Conservation (phyloP, 2,113 vertebrate species). For the Lampris megalopsis region DNA sequence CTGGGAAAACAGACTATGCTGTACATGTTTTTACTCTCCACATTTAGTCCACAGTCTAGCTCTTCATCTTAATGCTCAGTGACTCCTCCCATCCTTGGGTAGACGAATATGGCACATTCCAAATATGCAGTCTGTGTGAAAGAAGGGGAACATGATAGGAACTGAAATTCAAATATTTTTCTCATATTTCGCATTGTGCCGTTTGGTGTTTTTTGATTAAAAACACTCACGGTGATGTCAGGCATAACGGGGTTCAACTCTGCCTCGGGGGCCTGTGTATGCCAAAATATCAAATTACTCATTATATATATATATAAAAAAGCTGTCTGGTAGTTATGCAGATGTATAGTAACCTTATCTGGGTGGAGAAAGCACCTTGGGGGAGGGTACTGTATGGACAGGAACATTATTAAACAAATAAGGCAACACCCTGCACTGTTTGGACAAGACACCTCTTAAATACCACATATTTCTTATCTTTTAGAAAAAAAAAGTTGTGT, state of each 20-base stretch:
- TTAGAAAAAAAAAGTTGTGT: slow-evolving; percentile 14
- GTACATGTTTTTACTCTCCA: slow-evolving; percentile 17
- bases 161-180: slow-evolving; percentile 72
- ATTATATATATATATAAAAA: slow-evolving; percentile 60
- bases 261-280: slow-evolving; percentile 23
- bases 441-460: slow-evolving; percentile 25
- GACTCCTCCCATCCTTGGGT: slow-evolving; percentile 67
- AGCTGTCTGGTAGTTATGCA: slow-evolving; percentile 63
- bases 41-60: slow-evolving; percentile 27
- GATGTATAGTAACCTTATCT: slow-evolving; percentile 71
- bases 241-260: slow-evolving; percentile 42
- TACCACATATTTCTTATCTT: slow-evolving; percentile 3
- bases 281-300: slow-evolving; percentile 72
- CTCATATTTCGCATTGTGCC: slow-evolving; percentile 59
- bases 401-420: slow-evolving; percentile 28
- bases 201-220: slow-evolving; percentile 81
- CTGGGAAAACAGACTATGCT: slow-evolving; percentile 33
- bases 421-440: slow-evolving; percentile 26
- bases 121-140: slow-evolving; percentile 66
- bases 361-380: slow-evolving; percentile 64
- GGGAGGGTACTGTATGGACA: slow-evolving; percentile 26
- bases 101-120: slow-evolving; percentile 55
- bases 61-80: slow-evolving; percentile 64
- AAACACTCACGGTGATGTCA: slow-evolving; percentile 68
- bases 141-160: slow-evolving; percentile 68